Base-by-base conservation (phyloP, 1,140 invertebrate genomes). In the Bombus waltoni region DNA sequence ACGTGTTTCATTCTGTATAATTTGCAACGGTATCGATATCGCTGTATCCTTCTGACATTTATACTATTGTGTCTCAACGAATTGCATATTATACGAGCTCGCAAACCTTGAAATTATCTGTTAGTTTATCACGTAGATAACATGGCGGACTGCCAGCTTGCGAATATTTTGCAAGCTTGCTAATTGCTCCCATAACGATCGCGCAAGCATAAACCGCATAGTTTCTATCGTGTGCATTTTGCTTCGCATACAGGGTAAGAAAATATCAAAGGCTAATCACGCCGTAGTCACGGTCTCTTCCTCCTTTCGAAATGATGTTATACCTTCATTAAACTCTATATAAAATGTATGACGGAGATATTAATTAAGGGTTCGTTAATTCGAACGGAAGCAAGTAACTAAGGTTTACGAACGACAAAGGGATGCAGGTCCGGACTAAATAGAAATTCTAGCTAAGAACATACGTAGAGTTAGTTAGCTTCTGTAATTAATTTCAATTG, bases 291-390 rank as follows among this genome's bases (percentile, higher is more conserved):
- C 13, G 22, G 15, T 35, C 59, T 32, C 44, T 71, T 71, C 66
- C 44, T 78, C 40, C 8, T 44, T 59, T 70, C 22, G n/a, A 71
- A 42, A 28, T 22, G 38, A 25, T 22, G n/a, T 77, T 77, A 32
- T 59, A 72, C 65, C 40, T 79, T 79, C 66, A 15, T 84, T 84
- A 62, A 71, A 53, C 38, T 35, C 13, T 28, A 13, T 35, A 38
- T 9, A 71, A 59, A 71, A 74, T 76, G 18, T 5, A 42, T 32
- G n/a, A 15, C 66, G 38, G 28, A 3, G 40, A 35, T 38, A 79
- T 71, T 78, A 84, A 84, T 84, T 79, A 68, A 59, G 82, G 75
- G 38, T 70, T 79, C 75, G 13, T 79, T 84, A 84, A 78, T 83
- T 53, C 47, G n/a, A 35, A 44, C 75, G 82, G 82, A 78, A 78